Conservation (phyloP, 2,797 vertebrate species). For the Eulemur albifrons region DNA sequence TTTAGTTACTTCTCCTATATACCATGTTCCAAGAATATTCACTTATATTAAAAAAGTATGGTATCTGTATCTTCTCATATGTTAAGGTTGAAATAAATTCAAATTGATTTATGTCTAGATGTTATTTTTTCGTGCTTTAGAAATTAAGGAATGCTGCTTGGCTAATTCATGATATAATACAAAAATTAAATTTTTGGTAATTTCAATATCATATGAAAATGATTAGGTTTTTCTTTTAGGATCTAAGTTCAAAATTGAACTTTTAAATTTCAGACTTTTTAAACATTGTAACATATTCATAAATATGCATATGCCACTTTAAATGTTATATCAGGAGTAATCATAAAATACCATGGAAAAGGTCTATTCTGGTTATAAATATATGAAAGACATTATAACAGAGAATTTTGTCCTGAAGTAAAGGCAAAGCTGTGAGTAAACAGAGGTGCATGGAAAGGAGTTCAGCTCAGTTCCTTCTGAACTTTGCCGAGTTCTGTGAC, state of each 20-base stretch:
- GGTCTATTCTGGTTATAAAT: conserved; percentile 11
- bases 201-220: background rate
- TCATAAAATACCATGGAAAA: background rate
- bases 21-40: fast-evolving
- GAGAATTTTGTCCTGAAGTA: background rate
- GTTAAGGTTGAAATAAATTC: background rate
- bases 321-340: background rate
- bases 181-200: background rate
- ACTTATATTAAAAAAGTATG: background rate
- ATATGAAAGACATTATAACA: background rate
- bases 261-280: background rate
- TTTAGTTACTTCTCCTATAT: background rate
- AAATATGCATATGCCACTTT: background rate
- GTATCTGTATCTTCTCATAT: background rate
- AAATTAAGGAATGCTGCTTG: background rate
- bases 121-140: background rate
- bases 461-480: background rate
- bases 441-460: background rate
- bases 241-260: background rate
- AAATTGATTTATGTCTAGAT: background rate
- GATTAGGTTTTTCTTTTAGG: background rate
- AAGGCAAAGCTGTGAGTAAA: background rate
- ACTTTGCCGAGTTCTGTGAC: background rate
- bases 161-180: background rate
- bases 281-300: background rate